Base-by-base conservation (phyloP, 2,113 vertebrate genomes). In the Motacilla alba region DNA sequence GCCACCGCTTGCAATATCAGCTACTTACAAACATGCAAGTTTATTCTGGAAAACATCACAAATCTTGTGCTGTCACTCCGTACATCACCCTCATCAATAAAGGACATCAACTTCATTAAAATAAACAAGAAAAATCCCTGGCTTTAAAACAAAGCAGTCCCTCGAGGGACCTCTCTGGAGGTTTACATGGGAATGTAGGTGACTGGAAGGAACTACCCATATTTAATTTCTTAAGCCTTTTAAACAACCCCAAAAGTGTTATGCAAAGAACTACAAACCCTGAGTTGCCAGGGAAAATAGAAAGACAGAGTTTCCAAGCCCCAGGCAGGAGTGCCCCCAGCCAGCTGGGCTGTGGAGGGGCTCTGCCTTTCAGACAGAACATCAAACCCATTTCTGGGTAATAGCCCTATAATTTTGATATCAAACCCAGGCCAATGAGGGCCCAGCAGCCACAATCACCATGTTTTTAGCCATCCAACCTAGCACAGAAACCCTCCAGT, bases 401-500 rank as follows among this genome's bases (percentile, higher is more conserved):
- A 95, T 75, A 87, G 16, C 88, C 46, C 80, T 84, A 37, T 89
- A 91, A 97, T 96, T 96, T 84, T 78, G 86, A 46, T 50, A 89
- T 60, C 77, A 81, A 90, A 68, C 24, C 76, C 50, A 79, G 86
- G 46, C 94, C 92, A 96, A 87, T 83, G 64, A 89, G 58, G 66
- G 37, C 86, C 83, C 88, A 75, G 85, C 68, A 75, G 49, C 73
- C 78, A 53, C 88, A 95, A 93, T 89, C 86, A 89, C 73, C 4
- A 4, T 0, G 0, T n/a, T 93, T 96, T 91, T 62, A 92, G 52
- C 79, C 72, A 52, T 44, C 81, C 85, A 89, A 19, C 72, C 85
- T 52, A 81, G 49, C 62, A 28, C 73, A 85, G 72, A 77, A 62
- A 33, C 46, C 39, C 33, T 49, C 66, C 73, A 3, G 16, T 20